Conservation (phyloP, 2,888 invertebrate genomes). For the Nezara viridula region DNA sequence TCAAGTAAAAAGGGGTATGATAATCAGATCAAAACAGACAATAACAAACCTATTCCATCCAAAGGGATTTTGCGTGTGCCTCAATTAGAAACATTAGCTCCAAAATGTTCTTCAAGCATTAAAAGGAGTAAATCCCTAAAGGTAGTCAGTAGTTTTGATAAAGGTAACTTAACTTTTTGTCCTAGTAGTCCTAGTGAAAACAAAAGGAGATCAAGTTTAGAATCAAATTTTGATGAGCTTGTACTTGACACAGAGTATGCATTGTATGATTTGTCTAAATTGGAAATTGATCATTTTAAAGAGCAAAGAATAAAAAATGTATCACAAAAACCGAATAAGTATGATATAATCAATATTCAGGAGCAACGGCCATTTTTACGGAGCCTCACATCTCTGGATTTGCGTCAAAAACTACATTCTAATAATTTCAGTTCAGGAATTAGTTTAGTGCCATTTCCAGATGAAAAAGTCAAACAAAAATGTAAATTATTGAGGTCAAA, state of each 20-base stretch:
- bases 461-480: slow-evolving; percentile 52
- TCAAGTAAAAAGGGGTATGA: slow-evolving; percentile 18
- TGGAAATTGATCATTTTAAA: slow-evolving; percentile 62
- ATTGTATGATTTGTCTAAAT: slow-evolving; percentile 58
- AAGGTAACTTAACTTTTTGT: slow-evolving; percentile 65
- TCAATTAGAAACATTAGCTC: slow-evolving; percentile 59
- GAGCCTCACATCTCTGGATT: slow-evolving; percentile 65
- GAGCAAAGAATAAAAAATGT: slow-evolving; percentile 68
- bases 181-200: slow-evolving; percentile 61
- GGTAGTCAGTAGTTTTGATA: slow-evolving; percentile 67
- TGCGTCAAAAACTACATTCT: slow-evolving; percentile 61
- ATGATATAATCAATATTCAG: slow-evolving; percentile 58
- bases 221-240: slow-evolving; percentile 65
- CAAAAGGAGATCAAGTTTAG: slow-evolving; percentile 63
- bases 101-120: slow-evolving; percentile 67
- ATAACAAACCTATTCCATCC: slow-evolving; percentile 65
- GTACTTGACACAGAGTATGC: slow-evolving; percentile 55
- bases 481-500: slow-evolving; percentile 61
- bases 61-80: slow-evolving; percentile 65
- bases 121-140: slow-evolving; percentile 70
- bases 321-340: slow-evolving; percentile 66
- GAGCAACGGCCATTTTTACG: slow-evolving; percentile 62
- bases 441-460: slow-evolving; percentile 31
- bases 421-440: slow-evolving; percentile 33
- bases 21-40: slow-evolving; percentile 46